Base-by-base conservation (phyloP, 2,888 invertebrate species). In the Eristalis tenax region DNA sequence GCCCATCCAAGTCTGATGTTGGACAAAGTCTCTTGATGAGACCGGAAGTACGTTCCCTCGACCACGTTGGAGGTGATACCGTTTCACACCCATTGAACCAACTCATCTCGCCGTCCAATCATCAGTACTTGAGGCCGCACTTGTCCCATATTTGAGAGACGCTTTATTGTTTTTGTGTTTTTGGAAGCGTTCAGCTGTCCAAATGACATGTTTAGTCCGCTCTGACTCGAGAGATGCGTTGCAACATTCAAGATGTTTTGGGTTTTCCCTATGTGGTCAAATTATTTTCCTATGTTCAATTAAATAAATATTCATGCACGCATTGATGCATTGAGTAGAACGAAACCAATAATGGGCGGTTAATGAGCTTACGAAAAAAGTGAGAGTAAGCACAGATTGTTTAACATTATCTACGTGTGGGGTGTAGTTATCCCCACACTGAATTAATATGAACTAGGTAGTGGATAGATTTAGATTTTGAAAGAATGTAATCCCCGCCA, bases 11-110 rank as follows among this genome's bases (percentile, higher is more conserved):
- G 50, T 59, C 66, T 71, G 43, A 69, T 57, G 73, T 65, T 32
- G 43, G 66, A 64, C 22, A 28, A 4, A 23, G 38, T 38, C 38
- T 38, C 50, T 59, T 57, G n/a, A 28, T 22, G 23, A 38, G 50
- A 43, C 80, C 80, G 73, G 80, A 80, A 80, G 61, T 22, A 40
- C 28, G 56, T 71, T 28, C 35, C 6, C 5, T 40, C 43, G 10
- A 26, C 61, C 28, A 8, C n/a, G 43, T 35, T 68, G 66, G 66
- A 66, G 70, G 78, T 80, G 79, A 80, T 80, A 80, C 43, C 26
- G 59, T 80, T 80, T 73, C 68, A 73, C 80, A 68, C 80, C 63
- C 35, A 26, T 68, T 38, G 59, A 59, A 23, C 26, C 26, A 59
- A 26, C 50, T 59, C 59, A 26, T 23, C 59, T 26, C 11, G 59